A percentile compares a stretch with the other conserved stretches of the same genome.
phyloP scores from a whole-genome alignment of 2,888 invertebrate genomes.

The Leucophora obtusa region DNA sequence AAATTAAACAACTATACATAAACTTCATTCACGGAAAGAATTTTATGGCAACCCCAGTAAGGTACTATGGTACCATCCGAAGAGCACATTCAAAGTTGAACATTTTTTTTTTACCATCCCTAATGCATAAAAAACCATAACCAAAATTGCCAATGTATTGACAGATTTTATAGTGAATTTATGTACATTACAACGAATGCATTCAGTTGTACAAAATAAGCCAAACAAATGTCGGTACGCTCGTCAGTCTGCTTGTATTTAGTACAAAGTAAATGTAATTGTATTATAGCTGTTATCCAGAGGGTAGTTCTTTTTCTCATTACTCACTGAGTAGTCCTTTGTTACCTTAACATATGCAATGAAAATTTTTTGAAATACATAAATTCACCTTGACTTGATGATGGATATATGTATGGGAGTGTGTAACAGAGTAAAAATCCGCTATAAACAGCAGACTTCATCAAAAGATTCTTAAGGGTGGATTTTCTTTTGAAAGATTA shows the following conservation, averaged over 20 bases:
- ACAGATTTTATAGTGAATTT: constrained; percentile 58
- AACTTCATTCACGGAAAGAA: no score
- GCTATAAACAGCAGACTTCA: neutral
- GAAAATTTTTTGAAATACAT: constrained; percentile 22
- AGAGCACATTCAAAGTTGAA: no score
- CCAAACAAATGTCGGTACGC: constrained; percentile 4
- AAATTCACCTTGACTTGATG: constrained; percentile 53
- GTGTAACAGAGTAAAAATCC: neutral
- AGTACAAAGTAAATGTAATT: constrained; percentile 19
- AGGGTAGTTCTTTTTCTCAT: constrained; percentile 38
- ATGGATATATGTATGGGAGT: constrained; percentile 10
- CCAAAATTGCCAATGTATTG: constrained; percentile 24
- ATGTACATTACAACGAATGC: constrained; percentile 62
- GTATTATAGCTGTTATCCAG: constrained; percentile 11
- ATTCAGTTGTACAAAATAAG: constrained; percentile 61
- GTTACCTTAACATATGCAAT: constrained; percentile 52
- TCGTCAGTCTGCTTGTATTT: neutral
- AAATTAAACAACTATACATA: no score
- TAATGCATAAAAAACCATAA: neutral
- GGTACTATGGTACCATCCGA: no score
- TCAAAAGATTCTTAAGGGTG: constrained; percentile 41
- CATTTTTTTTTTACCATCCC: no score
- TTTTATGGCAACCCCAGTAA: no score
- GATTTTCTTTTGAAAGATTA: constrained; percentile 38
- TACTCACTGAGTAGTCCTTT: constrained; percentile 7